Percentiles rank a stretch among this genome's conserved stretches.
Evolutionary conservation across 2,797 vertebrate species (phyloP).

Genomic region (Pangasius sanitwongsei): DNA sequence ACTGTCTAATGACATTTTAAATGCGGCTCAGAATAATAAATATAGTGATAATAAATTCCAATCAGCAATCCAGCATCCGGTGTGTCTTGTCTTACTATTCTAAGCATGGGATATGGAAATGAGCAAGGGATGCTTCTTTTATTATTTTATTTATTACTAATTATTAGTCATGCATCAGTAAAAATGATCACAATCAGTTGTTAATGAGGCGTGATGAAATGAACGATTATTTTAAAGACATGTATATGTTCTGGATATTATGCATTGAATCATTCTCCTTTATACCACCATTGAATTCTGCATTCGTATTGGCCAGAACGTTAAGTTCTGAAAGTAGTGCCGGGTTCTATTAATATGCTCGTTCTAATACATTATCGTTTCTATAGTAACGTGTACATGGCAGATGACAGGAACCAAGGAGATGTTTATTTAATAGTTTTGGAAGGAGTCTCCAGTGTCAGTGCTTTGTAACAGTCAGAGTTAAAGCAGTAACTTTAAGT

Average conservation of each 20-base stretch:
- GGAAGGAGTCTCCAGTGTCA: background rate
- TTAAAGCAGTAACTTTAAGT: background rate
- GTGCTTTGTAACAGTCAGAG: background rate
- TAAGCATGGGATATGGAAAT: background rate
- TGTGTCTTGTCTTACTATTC: background rate
- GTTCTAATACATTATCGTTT: background rate
- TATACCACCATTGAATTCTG: background rate
- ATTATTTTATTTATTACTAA: background rate
- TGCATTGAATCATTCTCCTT: too few species aligned
- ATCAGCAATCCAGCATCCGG: conserved; percentile 11
- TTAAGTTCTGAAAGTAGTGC: background rate
- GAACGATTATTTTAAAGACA: background rate
- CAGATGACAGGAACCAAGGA: background rate
- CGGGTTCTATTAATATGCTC: background rate
- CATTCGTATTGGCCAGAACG: background rate
- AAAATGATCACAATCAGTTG: background rate
- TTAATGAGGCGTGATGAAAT: background rate
- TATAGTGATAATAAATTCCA: conserved; percentile 37
- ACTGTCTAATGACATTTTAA: conserved; percentile 54
- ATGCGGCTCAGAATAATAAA: conserved; percentile 47
- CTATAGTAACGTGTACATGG: background rate
- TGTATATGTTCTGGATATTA: background rate
- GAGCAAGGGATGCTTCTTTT: background rate
- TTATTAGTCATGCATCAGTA: background rate
- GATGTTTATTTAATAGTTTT: background rate